phyloP scores from a whole-genome alignment of 1,140 invertebrate species.

The Papilio aristodemus region DNA sequence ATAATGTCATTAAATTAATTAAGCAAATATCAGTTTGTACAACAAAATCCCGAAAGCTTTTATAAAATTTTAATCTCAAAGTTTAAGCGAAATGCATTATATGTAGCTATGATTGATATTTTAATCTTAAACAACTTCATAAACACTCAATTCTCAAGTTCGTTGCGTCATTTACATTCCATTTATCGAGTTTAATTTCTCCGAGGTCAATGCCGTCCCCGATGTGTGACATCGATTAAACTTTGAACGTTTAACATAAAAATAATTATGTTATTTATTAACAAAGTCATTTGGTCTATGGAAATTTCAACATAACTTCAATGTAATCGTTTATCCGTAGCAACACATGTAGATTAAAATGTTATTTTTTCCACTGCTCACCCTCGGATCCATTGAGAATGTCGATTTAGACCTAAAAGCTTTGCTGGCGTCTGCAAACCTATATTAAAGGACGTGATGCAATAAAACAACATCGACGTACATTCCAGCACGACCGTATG shows the following conservation, averaged over 20 bases:
- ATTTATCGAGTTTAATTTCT: slow-evolving; percentile 21
- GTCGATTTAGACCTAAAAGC: slow-evolving; percentile 61
- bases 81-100: slow-evolving; percentile 12
- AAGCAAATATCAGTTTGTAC: background rate
- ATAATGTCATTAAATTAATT: background rate
- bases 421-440: slow-evolving; percentile 51
- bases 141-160: slow-evolving; percentile 20
- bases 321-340: background rate
- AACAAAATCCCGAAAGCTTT: background rate
- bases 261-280: slow-evolving; percentile 22
- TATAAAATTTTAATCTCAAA: slow-evolving; percentile 4
- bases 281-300: background rate
- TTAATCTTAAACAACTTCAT: slow-evolving; percentile 19
- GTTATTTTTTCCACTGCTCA: background rate
- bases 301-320: background rate
- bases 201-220: slow-evolving; percentile 14
- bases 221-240: slow-evolving; percentile 21
- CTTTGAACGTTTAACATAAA: slow-evolving; percentile 21
- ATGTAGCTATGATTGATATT: slow-evolving; percentile 15
- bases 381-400: slow-evolving; percentile 21
- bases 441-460: slow-evolving; percentile 76
- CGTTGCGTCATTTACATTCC: slow-evolving; percentile 18
- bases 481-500: slow-evolving; percentile 77
- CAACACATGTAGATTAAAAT: background rate
- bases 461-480: slow-evolving; percentile 76